phyloP scores from a whole-genome alignment of 2,113 vertebrate genomes.

The Ophthalmolycus amberensis region DNA sequence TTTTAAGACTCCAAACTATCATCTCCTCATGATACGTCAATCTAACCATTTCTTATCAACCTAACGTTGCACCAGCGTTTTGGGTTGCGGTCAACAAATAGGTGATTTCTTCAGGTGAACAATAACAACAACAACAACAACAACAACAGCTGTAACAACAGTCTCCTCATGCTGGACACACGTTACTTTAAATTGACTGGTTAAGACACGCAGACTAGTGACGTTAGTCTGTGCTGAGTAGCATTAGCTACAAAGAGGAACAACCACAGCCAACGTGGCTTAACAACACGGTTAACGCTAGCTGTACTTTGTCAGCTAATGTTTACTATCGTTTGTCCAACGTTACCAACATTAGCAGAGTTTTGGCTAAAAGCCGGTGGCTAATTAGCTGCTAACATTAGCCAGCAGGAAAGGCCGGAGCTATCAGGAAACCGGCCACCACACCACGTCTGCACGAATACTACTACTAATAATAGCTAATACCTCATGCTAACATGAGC shows the following conservation, averaged over 20 bases:
- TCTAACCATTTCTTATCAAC: background rate
- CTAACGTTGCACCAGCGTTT: background rate
- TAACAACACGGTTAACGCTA: background rate
- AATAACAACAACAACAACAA: background rate
- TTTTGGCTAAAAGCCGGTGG: slow-evolving; percentile 24
- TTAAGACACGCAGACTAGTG: background rate
- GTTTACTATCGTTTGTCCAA: background rate
- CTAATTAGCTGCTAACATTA: slow-evolving; percentile 71
- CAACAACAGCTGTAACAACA: background rate
- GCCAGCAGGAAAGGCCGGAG: slow-evolving; percentile 65
- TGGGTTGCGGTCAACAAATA: background rate
- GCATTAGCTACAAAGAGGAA: background rate
- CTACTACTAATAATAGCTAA: background rate
- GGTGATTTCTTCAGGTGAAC: background rate
- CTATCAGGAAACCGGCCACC: slow-evolving; percentile 45
- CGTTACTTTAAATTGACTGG: background rate
- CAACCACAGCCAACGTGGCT: background rate
- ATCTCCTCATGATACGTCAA: background rate
- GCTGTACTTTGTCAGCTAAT: background rate
- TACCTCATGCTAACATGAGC: background rate
- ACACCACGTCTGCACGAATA: background rate
- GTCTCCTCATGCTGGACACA: background rate
- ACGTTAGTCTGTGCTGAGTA: background rate
- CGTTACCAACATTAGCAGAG: background rate
- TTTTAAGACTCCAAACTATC: slow-evolving; percentile 20